A percentile compares a stretch with the other conserved stretches of the same genome.
phyloP scores from a whole-genome alignment of 2,888 invertebrate species.

The Ptilodon capucinus region DNA sequence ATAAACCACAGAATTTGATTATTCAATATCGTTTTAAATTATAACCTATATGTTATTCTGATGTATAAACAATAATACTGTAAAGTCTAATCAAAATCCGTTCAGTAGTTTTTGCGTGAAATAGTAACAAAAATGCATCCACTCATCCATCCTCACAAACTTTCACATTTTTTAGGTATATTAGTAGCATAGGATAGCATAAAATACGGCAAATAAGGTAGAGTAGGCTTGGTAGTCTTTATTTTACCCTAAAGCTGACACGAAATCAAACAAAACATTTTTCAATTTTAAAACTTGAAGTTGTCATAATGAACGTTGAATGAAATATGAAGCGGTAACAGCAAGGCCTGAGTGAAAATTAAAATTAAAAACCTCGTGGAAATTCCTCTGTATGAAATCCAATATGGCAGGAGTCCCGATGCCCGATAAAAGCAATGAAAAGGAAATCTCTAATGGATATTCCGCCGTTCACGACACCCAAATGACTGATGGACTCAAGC shows the following conservation, averaged over 20 bases:
- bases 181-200: neutral
- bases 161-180: too few relatives aligned
- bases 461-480: constrained; percentile 43
- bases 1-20: neutral
- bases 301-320: constrained; percentile 30
- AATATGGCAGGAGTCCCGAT: constrained; percentile 38
- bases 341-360: constrained; percentile 28
- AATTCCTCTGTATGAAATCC: constrained; percentile 39
- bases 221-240: constrained; percentile 12
- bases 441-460: constrained; percentile 60
- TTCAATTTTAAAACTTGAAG: constrained; percentile 25
- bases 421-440: constrained; percentile 47
- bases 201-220: too few relatives aligned
- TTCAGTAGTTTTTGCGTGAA: too few relatives aligned
- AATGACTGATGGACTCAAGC: constrained; percentile 55
- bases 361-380: constrained; percentile 30
- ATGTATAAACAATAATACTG: too few relatives aligned
- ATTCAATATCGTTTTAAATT: too few relatives aligned
- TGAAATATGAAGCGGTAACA: constrained; percentile 30
- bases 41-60: too few relatives aligned
- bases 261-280: constrained; percentile 23
- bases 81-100: too few relatives aligned
- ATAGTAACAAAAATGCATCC: too few relatives aligned
- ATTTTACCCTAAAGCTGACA: constrained; percentile 14
- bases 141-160: too few relatives aligned